Conservation (phyloP, 2,888 invertebrate genomes). For the Dorcus hopei region DNA sequence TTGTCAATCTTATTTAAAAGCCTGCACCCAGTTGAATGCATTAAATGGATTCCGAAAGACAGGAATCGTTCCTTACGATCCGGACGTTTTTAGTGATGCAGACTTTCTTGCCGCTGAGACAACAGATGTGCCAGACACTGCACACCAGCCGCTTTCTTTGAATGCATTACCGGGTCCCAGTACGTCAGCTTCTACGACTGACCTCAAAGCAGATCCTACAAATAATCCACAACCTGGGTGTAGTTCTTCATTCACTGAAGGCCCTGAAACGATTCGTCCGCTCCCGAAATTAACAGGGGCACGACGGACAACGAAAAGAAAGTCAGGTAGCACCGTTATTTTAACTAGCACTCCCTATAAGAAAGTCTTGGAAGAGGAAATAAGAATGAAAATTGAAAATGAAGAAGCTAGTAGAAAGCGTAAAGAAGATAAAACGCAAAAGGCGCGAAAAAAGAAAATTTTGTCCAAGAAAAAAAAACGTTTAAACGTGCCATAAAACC, state of each 20-base stretch:
- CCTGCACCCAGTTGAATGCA: neutral
- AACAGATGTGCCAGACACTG: neutral
- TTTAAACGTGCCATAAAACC: too few relatives aligned
- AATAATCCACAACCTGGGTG: neutral
- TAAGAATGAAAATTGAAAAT: neutral
- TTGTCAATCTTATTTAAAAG: constrained; percentile 24
- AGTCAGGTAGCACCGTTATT: neutral
- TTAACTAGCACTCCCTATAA: constrained; percentile 1
- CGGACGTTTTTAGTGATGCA: neutral
- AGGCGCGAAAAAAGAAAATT: too few relatives aligned
- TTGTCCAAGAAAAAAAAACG: too few relatives aligned
- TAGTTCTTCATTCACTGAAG: neutral
- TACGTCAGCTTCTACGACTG: neutral
- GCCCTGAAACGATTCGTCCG: neutral
- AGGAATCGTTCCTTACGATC: neutral
- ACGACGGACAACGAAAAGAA: neutral
- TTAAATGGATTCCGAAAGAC: neutral
- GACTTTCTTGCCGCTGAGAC: neutral
- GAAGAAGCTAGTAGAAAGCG: too few relatives aligned
- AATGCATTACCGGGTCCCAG: neutral
- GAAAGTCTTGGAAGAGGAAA: neutral
- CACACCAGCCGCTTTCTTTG: neutral
- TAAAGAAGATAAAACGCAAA: too few relatives aligned
- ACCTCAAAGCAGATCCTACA: neutral
- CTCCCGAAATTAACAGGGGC: neutral